Evolutionary conservation across 2,888 invertebrate species (phyloP), one percentile per base, ranked within the genome.

Genomic region (Rotaria socialis): DNA sequence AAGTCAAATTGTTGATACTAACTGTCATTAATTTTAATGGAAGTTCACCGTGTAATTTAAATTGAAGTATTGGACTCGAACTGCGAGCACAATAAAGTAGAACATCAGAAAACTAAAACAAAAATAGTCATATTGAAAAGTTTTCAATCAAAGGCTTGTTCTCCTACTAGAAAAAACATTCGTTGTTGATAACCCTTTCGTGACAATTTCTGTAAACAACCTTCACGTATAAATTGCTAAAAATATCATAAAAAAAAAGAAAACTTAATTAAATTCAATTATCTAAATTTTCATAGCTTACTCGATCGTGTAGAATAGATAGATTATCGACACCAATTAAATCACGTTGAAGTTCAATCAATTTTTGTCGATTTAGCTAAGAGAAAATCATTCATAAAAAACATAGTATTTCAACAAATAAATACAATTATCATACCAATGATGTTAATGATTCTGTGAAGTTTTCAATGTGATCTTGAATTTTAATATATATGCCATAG

Each of bases 201-300:
- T 85, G 96, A 96, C 91, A 96, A 95, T 91, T 97, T 97, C 90
- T 97, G 94, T 47, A 98, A 93, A 90, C 96, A 97, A n/a, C 98
- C 98, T 91, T 96, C 95, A 87, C 97, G 93, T 74, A 97, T 93
- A 89, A 98, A 96, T 89, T 89, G 96, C 93, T 85, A 11, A 52
- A 16, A 27, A 84, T 5, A 50, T 11, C 14, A 11, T 11, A 86
- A 80, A 67, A 22, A 22, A 41, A 24, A 74, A 86, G 85, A 5
- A n/a, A 56, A 55, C 43, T 22, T 24, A 19, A 67, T 24, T 10
- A 41, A n/a, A 47, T 86, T n/a, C 4, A 5, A 47, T 5, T 47
- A 11, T 8, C 24, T 4, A 10, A 0, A n/a, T 47, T 4, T 80
- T 11, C 1, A n/a, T 67, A 4, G 27, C 8, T 27, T 80, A 80